A percentile compares a stretch with the other conserved stretches of the same genome.
Evolutionary conservation across 2,113 vertebrate species (phyloP).

Genomic region (Pholis gunnellus): DNA sequence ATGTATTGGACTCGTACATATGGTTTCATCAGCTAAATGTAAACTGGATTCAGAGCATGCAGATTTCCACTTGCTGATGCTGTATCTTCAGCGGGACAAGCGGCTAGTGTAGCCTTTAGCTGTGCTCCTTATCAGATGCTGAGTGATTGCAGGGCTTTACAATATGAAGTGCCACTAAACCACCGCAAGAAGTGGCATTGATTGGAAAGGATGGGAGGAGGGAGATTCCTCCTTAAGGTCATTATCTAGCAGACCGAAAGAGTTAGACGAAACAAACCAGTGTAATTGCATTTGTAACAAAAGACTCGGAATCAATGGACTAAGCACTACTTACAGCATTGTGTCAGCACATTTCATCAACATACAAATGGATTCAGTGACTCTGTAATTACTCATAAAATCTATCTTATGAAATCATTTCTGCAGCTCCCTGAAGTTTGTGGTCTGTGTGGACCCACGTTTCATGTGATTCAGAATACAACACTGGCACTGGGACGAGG

Average conservation of each 20-base stretch:
- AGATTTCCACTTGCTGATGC: slow-evolving; percentile 10
- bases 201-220: slow-evolving; percentile 66
- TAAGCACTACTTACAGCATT: slow-evolving; percentile 38
- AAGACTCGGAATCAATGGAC: slow-evolving; percentile 61
- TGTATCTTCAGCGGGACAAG: slow-evolving; percentile 23
- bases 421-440: background rate
- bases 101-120: slow-evolving; percentile 26
- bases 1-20: slow-evolving; percentile 32
- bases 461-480: background rate
- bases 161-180: slow-evolving; percentile 74
- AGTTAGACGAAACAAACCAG: slow-evolving; percentile 66
- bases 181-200: slow-evolving; percentile 67
- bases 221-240: slow-evolving; percentile 68
- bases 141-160: slow-evolving; percentile 64
- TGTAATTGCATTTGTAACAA: slow-evolving; percentile 78
- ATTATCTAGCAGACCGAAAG: slow-evolving; percentile 69
- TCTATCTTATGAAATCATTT: slow-evolving; percentile 19
- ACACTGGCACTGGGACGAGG: background rate
- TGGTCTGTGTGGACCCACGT: background rate
- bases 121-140: slow-evolving; percentile 56
- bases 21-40: slow-evolving; percentile 4
- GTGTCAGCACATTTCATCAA: slow-evolving; percentile 63
- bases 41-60: background rate
- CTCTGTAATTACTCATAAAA: slow-evolving; percentile 53
- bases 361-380: slow-evolving; percentile 50